phyloP scores from a whole-genome alignment of 2,113 vertebrate species.

The Gambusia holbrooki region DNA sequence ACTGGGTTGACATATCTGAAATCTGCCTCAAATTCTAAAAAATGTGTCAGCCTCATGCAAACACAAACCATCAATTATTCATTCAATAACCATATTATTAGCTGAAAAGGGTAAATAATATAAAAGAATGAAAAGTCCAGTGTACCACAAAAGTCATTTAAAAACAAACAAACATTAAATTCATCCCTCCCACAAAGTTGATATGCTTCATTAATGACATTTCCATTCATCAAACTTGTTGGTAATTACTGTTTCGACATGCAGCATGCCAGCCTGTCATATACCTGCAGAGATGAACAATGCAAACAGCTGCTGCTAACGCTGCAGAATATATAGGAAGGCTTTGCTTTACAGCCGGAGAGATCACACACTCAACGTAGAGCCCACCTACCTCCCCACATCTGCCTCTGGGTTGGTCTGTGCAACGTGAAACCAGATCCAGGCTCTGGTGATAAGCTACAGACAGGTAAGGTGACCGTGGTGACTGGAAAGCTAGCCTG shows the following conservation, averaged over 20 bases:
- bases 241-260: not conserved
- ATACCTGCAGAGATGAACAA: slow-evolving; percentile 26
- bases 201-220: not conserved
- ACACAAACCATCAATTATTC: not conserved
- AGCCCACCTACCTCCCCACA: slow-evolving; percentile 68
- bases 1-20: too few species aligned
- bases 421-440: slow-evolving; percentile 20
- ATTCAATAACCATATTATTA: not conserved
- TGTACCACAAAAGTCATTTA: too few species aligned
- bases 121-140: not conserved
- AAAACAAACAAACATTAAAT: not conserved
- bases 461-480: slow-evolving; percentile 18
- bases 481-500: slow-evolving; percentile 17
- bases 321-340: slow-evolving; percentile 6
- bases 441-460: slow-evolving; percentile 24
- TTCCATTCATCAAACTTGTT: not conserved
- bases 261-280: not conserved
- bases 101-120: not conserved
- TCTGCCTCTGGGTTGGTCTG: slow-evolving; percentile 27
- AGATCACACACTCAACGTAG: not conserved
- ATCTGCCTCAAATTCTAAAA: too few species aligned
- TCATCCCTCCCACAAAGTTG: not conserved
- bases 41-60: not conserved
- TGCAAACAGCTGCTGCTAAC: slow-evolving; percentile 24
- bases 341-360: slow-evolving; percentile 30